These are phyloP conservation scores for Ianthella basta DNA, from an alignment of 37 sponge, comb jelly and placozoan genomes.

Conservation along the genomic window DNA sequence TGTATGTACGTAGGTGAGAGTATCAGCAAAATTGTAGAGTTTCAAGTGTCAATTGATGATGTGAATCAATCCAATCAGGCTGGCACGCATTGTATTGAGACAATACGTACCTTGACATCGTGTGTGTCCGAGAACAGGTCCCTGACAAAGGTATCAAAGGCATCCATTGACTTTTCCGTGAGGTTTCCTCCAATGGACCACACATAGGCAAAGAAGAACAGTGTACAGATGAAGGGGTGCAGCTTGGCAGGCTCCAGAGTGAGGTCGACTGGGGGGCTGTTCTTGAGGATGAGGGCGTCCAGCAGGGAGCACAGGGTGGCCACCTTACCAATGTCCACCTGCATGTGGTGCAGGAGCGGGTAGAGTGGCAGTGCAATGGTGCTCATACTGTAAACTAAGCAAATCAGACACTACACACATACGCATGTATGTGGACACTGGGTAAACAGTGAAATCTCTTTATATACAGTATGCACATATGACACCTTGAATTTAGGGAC, in stretches of 20 bases:
- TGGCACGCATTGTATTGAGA: background rate
- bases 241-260: constrained; percentile 75
- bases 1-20: too few relatives aligned
- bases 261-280: constrained; percentile 56
- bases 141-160: constrained; percentile 87
- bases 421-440: too few relatives aligned
- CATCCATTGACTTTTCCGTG: constrained; percentile 84
- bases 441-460: too few relatives aligned
- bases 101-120: constrained; percentile 82
- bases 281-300: constrained; percentile 67
- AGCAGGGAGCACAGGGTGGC: constrained; percentile 77
- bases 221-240: constrained; percentile 87
- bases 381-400: too few relatives aligned
- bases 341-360: background rate
- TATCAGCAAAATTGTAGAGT: too few relatives aligned
- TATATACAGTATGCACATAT: too few relatives aligned
- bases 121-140: constrained; percentile 87
- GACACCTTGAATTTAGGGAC: too few relatives aligned
- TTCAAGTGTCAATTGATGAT: too few relatives aligned
- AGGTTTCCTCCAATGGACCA: constrained; percentile 96
- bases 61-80: too few relatives aligned
- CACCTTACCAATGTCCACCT: constrained; percentile 90
- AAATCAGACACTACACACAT: too few relatives aligned
- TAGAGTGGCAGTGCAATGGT: background rate
- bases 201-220: constrained; percentile 89